Evolutionary conservation across 2,113 vertebrate genomes (phyloP).

Genomic region (Dicaeum eximium): DNA sequence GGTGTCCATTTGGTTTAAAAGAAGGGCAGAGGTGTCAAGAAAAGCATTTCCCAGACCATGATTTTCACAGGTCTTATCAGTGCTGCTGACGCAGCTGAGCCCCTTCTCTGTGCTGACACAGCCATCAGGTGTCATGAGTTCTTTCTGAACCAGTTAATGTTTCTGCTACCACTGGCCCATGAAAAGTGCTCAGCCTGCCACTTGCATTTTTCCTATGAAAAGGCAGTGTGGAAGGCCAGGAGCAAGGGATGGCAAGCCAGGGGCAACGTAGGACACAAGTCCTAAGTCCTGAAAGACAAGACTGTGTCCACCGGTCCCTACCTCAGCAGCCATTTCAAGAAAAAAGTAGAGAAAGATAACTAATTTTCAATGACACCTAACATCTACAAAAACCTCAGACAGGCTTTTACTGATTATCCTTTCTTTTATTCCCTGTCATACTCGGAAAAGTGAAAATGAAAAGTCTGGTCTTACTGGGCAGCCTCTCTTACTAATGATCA

Average conservation of each 20-base stretch:
- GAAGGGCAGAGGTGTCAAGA: background rate
- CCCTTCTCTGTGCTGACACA: background rate
- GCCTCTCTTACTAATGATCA: background rate
- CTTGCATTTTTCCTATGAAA: background rate
- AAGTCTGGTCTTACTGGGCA: background rate
- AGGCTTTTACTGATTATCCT: background rate
- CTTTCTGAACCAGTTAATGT: background rate
- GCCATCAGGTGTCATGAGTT: background rate
- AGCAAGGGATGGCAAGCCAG: background rate
- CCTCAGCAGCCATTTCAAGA: background rate
- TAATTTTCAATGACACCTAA: background rate
- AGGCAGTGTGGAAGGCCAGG: background rate
- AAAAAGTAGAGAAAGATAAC: background rate
- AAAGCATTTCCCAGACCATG: background rate
- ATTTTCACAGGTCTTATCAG: background rate
- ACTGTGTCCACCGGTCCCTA: background rate
- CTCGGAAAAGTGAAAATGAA: background rate
- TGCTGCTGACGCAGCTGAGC: background rate
- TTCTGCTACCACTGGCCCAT: background rate
- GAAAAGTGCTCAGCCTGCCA: background rate
- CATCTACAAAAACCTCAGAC: background rate
- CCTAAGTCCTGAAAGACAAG: background rate
- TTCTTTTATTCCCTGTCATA: background rate
- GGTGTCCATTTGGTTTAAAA: background rate
- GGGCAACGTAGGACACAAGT: background rate